A percentile compares a stretch with the other conserved stretches of the same genome.
Evolutionary conservation across 2,113 vertebrate genomes (phyloP).

Genomic region (Salvelinus alpinus): DNA sequence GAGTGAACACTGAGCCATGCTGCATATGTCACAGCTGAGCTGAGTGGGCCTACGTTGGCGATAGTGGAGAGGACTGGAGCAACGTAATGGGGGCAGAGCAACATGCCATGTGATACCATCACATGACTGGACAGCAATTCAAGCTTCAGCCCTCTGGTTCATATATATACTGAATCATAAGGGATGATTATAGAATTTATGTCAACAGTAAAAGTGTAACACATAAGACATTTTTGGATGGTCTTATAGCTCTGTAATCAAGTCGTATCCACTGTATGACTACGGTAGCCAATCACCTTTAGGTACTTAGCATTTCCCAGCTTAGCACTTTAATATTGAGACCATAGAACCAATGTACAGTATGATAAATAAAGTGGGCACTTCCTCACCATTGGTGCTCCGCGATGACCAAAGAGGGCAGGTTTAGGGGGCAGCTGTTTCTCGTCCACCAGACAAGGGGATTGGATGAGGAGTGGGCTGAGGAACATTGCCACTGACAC

Average conservation of each 20-base stretch:
- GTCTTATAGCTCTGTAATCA: background rate
- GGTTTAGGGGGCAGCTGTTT: conserved; percentile 81
- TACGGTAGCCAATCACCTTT: background rate
- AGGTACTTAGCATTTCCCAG: no score
- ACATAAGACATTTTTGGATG: background rate
- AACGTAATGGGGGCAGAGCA: no score
- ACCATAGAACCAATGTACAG: no score
- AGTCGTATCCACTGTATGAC: background rate
- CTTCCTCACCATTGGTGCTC: conserved; percentile 88
- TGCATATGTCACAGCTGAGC: no score
- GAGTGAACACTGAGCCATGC: no score
- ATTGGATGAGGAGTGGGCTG: conserved; percentile 76
- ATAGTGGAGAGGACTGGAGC: no score
- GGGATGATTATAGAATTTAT: background rate
- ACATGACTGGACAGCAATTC: no score
- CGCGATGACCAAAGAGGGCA: conserved; percentile 84
- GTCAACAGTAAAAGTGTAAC: background rate
- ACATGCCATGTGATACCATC: no score
- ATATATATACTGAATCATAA: background rate
- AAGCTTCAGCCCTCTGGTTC: background rate
- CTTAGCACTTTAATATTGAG: no score
- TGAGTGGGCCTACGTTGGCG: no score
- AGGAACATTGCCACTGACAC: conserved; percentile 70
- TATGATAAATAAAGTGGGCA: no score
- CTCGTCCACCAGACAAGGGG: conserved; percentile 83